Conservation (phyloP, 2,113 vertebrate species). For the Lontra canadensis region DNA sequence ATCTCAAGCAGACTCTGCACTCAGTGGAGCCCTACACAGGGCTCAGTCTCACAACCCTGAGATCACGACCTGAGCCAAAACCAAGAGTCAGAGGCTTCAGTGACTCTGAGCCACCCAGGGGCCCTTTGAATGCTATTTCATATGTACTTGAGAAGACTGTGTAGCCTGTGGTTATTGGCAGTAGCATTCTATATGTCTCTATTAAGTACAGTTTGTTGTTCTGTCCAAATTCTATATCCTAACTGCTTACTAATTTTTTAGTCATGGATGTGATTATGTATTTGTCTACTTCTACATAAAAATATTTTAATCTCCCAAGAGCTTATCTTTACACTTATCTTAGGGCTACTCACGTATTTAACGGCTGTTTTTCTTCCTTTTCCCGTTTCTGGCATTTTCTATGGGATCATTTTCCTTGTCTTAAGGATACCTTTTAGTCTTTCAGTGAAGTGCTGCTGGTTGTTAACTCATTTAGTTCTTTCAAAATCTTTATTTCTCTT, state of each 20-base stretch:
- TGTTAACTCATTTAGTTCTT: background rate
- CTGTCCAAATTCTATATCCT: background rate
- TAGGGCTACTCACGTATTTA: background rate
- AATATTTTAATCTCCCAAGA: background rate
- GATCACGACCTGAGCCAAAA: background rate
- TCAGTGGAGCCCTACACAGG: background rate
- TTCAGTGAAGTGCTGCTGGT: background rate
- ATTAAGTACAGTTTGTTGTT: background rate
- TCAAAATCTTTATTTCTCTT: background rate
- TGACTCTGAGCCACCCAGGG: background rate
- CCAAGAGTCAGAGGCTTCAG: background rate
- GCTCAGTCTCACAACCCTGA: background rate
- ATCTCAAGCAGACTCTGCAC: background rate
- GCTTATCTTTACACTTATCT: background rate
- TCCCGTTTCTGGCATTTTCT: background rate
- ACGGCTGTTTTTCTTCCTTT: background rate
- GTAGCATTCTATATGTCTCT: background rate
- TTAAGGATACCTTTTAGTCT: background rate
- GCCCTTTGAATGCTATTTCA: background rate
- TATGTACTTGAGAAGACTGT: background rate
- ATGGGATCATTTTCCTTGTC: background rate
- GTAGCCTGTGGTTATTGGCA: background rate
- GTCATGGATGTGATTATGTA: background rate
- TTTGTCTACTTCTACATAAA: background rate
- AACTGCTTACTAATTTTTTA: background rate